These are phyloP conservation scores for Falco rusticolus DNA, from an alignment of 2,797 vertebrate genomes.

Conservation along the genomic window DNA sequence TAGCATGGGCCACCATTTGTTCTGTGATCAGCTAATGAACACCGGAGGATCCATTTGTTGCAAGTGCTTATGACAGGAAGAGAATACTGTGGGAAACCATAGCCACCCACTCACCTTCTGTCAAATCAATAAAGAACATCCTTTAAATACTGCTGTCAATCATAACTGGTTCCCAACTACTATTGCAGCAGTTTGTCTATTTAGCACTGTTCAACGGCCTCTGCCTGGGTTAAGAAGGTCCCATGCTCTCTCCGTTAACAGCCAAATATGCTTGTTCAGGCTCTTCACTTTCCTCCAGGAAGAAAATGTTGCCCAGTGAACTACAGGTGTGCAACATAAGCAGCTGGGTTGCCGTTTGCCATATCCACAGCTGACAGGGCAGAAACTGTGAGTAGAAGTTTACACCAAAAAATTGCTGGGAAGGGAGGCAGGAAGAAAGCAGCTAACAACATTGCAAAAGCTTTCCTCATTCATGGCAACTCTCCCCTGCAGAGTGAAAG, in stretches of 20 bases:
- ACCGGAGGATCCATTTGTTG: neutral
- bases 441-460: neutral
- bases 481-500: neutral
- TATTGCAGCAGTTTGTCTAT: neutral
- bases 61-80: neutral
- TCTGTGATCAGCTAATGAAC: neutral
- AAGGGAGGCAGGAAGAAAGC: neutral
- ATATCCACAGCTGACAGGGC: neutral
- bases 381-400: neutral
- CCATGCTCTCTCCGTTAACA: neutral
- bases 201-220: neutral
- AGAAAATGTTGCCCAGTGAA: neutral
- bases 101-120: slow-evolving; percentile 21
- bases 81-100: neutral
- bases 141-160: slow-evolving; percentile 3
- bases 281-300: neutral
- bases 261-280: neutral
- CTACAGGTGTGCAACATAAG: neutral
- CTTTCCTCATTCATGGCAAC: neutral
- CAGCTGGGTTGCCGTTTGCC: neutral
- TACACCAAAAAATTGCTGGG: neutral
- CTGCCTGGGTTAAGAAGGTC: neutral
- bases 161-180: neutral
- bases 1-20: neutral
- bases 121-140: neutral